A percentile compares a stretch with the other conserved stretches of the same genome.
Evolutionary conservation across 2,113 vertebrate genomes (phyloP).

Genomic region (Fulica atra): DNA sequence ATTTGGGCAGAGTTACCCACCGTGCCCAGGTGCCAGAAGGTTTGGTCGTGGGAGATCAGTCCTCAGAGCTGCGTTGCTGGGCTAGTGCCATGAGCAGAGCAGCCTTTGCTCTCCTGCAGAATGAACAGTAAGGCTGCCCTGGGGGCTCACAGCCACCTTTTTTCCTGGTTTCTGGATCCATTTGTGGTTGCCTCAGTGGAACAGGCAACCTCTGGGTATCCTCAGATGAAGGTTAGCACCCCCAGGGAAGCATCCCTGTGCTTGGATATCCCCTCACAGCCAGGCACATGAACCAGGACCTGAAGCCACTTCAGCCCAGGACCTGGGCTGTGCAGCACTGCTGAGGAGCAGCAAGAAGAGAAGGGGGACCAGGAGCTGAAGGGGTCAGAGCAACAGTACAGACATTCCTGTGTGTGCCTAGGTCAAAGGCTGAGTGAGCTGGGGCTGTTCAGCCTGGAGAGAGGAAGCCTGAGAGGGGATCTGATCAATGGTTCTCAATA

Average conservation of each 20-base stretch:
- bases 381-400: background rate
- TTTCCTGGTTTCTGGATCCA: background rate
- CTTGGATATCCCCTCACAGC: background rate
- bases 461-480: too few relatives aligned
- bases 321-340: background rate
- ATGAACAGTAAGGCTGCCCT: background rate
- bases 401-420: accelerated
- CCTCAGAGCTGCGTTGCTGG: background rate
- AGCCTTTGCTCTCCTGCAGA: background rate
- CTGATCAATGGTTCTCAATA: too few relatives aligned
- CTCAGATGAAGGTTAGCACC: background rate
- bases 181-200: background rate
- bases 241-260: background rate
- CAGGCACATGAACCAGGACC: background rate
- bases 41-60: background rate
- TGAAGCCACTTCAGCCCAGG: background rate
- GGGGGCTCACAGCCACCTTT: background rate
- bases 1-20: accelerated
- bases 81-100: background rate
- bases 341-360: background rate
- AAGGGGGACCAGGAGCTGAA: background rate
- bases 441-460: too few relatives aligned
- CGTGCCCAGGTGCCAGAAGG: background rate
- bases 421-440: background rate
- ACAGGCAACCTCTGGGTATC: background rate